These are phyloP conservation scores for Erpetoichthys calabaricus DNA, from an alignment of 2,797 vertebrate species.

Conservation along the genomic window DNA sequence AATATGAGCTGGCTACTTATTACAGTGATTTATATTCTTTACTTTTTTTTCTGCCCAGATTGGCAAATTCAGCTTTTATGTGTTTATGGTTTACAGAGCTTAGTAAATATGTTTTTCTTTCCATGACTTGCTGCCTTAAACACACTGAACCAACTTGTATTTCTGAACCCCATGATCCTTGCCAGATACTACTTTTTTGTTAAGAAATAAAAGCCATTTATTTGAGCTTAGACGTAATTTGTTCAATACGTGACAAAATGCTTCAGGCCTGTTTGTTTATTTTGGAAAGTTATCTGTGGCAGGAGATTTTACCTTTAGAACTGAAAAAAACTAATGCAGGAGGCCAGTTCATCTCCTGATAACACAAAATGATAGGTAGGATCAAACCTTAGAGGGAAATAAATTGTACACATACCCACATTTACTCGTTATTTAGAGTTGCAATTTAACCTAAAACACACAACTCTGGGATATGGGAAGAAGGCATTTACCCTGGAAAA, in stretches of 20 bases:
- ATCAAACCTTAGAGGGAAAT: no score
- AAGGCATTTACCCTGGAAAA: no score
- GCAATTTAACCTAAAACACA: no score
- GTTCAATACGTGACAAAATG: not conserved
- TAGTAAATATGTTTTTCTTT: conserved; percentile 40
- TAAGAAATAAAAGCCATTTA: not conserved
- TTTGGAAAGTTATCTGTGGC: no score
- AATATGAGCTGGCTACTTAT: not conserved
- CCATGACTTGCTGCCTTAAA: conserved; percentile 14
- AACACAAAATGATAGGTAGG: no score
- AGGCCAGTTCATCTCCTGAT: no score
- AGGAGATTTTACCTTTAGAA: no score
- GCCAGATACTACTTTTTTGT: not conserved
- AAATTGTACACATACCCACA: no score
- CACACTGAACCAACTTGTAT: conserved; percentile 13
- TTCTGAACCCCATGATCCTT: not conserved
- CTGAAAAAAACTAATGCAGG: no score
- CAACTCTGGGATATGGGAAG: no score
- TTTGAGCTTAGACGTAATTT: not conserved
- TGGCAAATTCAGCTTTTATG: conserved; percentile 16
- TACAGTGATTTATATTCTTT: conserved; percentile 21
- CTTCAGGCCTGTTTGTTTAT: no score
- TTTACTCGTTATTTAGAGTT: no score
- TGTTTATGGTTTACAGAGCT: conserved; percentile 6
- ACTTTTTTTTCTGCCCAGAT: conserved; percentile 2